phyloP scores from a whole-genome alignment of 1,140 invertebrate species.

The Drosophila serrata region DNA sequence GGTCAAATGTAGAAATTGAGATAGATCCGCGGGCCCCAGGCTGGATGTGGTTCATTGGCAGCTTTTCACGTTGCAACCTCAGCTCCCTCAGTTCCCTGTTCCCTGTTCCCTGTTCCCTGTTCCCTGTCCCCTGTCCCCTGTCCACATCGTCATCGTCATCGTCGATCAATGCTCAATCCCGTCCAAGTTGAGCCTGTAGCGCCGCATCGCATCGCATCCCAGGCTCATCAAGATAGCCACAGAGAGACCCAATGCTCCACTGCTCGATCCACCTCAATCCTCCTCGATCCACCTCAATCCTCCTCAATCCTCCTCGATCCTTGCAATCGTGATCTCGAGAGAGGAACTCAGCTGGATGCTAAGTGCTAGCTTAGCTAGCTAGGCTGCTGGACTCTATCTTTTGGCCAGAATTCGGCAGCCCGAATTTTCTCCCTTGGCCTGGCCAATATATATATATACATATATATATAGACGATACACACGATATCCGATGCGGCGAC shows the following conservation, averaged over 20 bases:
- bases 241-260: conserved; percentile 23
- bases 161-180: conserved; percentile 68
- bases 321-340: conserved; percentile 69
- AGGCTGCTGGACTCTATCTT: conserved; percentile 8
- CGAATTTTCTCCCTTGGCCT: conserved; percentile 35
- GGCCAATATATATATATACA: conserved; percentile 5
- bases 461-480: conserved; percentile 40
- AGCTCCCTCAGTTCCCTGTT: not conserved
- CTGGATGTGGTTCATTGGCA: conserved; percentile 75
- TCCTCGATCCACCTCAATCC: no score
- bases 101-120: not conserved
- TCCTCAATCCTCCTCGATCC: conserved; percentile 26
- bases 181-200: conserved; percentile 60
- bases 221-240: conserved; percentile 68
- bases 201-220: conserved; percentile 57
- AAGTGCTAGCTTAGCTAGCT: conserved; percentile 6
- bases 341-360: conserved; percentile 3
- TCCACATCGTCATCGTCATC: conserved; percentile 48
- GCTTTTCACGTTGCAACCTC: conserved; percentile 67
- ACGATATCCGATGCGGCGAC: conserved; percentile 67
- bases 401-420: conserved; percentile 66
- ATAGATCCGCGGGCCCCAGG: conserved; percentile 50
- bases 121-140: not conserved
- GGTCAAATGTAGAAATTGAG: conserved; percentile 61
- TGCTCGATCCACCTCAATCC: conserved; percentile 25